Base-by-base conservation (phyloP, 2,888 invertebrate species). In the Thysanoteuthis rhombus region DNA sequence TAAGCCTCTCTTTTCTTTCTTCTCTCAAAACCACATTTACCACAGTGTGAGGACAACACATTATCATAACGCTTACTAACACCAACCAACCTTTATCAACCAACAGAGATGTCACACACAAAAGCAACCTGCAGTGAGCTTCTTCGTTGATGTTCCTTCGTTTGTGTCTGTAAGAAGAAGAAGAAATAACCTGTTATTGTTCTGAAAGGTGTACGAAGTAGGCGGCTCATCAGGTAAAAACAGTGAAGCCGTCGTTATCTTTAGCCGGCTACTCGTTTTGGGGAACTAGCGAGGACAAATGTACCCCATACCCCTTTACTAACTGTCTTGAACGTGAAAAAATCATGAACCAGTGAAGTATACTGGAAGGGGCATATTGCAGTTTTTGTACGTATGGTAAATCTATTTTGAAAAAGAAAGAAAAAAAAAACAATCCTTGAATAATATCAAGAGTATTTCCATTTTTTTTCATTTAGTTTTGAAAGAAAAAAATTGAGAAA, bases 31-130 rank as follows among this genome's bases (percentile, higher is more conserved):
- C 32, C 32, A 75, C 75, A 75, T n/a, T 28, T 8, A 75, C 75
- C 32, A 75, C 75, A 32, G 75, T 75, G 32, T 25, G 75, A 75
- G 32, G 75, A 75, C 75, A n/a, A 75, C 10, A n/a, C n/a, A 75
- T 75, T 75, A 75, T n/a, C 75, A 75, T 75, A 75, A 75, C 75
- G 75, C 75, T 75, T n/a, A n/a, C 75, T 75, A n/a, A 75, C 75
- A 75, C 32, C 75, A 75, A 75, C 75, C 32, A 75, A 75, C 32
- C 75, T n/a, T 75, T 75, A n/a, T 75, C 75, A n/a, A n/a, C n/a
- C 32, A 75, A 75, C n/a, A 75, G n/a, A 75, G 8, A 75, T 75
- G 75, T 75, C 75, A 75, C n/a, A 75, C 75, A 75, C 16, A 25
- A 52, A 75, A 75, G n/a, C n/a, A n/a, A 75, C 32, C n/a, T 75